These are phyloP conservation scores for Anableps anableps DNA, from an alignment of 2,797 vertebrate genomes.

Conservation along the genomic window DNA sequence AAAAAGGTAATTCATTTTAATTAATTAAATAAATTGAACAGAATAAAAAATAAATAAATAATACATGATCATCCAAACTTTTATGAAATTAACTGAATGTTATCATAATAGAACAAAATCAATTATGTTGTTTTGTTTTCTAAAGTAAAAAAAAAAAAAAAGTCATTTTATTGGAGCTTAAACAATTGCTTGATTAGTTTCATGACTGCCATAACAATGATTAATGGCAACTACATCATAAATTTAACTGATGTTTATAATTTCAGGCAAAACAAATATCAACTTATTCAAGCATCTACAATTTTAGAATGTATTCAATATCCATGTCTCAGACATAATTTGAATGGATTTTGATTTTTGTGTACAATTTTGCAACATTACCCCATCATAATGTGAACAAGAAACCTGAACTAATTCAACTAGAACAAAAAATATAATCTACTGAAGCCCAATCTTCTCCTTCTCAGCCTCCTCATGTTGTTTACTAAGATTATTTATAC, in stretches of 20 bases:
- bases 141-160: conserved; percentile 2
- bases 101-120: background rate
- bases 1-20: background rate
- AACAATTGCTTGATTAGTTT: background rate
- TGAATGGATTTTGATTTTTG: background rate
- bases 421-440: background rate
- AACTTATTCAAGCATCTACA: background rate
- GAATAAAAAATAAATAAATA: background rate
- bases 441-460: background rate
- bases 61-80: background rate
- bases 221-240: background rate
- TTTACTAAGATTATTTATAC: conserved; percentile 16
- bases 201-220: background rate
- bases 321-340: background rate
- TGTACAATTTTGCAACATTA: background rate
- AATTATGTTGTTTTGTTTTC: background rate
- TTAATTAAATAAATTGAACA: background rate
- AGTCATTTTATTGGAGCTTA: background rate
- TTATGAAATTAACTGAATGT: background rate
- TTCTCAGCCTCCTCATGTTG: conserved; percentile 2
- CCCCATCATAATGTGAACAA: background rate
- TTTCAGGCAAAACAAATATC: conserved; percentile 2
- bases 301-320: background rate
- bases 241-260: background rate
- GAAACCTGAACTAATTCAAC: background rate